Base-by-base conservation (phyloP, 1,140 invertebrate species). In the Drosophila pachea region DNA sequence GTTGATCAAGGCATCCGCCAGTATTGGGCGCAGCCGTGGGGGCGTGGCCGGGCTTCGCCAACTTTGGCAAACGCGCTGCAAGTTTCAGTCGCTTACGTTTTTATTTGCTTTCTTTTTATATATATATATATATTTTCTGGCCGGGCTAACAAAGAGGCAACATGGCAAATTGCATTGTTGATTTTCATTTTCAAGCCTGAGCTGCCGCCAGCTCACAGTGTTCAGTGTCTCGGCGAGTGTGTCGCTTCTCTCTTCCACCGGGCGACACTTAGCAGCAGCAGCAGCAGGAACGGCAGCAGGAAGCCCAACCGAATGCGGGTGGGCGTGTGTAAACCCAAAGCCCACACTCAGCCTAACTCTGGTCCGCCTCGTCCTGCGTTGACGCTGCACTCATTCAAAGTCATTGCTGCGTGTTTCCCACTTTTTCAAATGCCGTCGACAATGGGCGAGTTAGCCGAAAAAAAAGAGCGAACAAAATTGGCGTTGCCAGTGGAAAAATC, bases 121-220 rank as follows among this genome's bases (percentile, higher is more conserved):
- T 49, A 14, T 11, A 5, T 35, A 22, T 43, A 22, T 12, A 8
- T 31, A 11, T 29, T 43, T 43, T 54, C 47, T 55, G 50, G 43
- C 69, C 47, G 49, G 40, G 59, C 59, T 45, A 63, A 63, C 73
- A 72, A 68, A 73, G 76, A 60, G 69, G 69, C 73, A 76, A 75
- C 79, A 64, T 73, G 63, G 76, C 81, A 84, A 84, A 86, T 84
- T 86, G 81, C 81, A 84, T 86, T 84, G 81, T 84, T 84, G 81
- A 84, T 84, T 86, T 84, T 84, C 76, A 84, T 84, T 84, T 84
- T 84, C 81, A 84, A 86, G 79, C 79, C 79, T 86, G 71, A 76
- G 71, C 60, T 68, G 38, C 48, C 36, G 48, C 35, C 54, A n/a
- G 40, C 40, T 43, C 40, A 5, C 53, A 52, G 33, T 55, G 36